phyloP scores from a whole-genome alignment of 2,888 invertebrate genomes.

The Heteropelma amictum region DNA sequence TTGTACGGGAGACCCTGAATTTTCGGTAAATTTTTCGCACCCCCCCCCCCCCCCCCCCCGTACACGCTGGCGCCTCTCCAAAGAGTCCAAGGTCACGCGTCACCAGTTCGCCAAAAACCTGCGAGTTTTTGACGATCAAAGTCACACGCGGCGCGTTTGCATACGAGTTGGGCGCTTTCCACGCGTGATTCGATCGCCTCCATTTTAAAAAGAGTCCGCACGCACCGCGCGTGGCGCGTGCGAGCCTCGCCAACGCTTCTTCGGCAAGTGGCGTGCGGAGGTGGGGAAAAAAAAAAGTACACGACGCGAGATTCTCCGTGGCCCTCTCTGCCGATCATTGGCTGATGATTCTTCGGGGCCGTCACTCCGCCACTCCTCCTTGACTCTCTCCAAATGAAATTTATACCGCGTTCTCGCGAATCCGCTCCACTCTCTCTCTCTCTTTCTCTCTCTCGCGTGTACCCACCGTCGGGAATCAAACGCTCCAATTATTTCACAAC shows the following conservation, averaged over 20 bases:
- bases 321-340: slow-evolving; percentile 55
- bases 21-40: slow-evolving; percentile 17
- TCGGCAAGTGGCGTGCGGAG: no score
- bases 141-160: no score
- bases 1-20: slow-evolving; percentile 42
- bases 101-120: no score
- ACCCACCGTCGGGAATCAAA: not conserved
- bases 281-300: slow-evolving; percentile 50
- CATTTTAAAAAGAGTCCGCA: slow-evolving; percentile 50
- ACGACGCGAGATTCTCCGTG: slow-evolving; percentile 39
- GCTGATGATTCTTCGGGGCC: slow-evolving; percentile 59
- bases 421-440: slow-evolving; percentile 6
- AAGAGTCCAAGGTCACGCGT: no score
- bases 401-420: slow-evolving; percentile 40
- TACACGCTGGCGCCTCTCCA: not conserved
- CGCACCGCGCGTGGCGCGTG: slow-evolving; percentile 40
- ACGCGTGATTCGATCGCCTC: slow-evolving; percentile 10
- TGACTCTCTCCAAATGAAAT: slow-evolving; percentile 47
- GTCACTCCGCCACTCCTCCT: slow-evolving; percentile 57
- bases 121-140: no score
- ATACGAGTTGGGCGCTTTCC: not conserved
- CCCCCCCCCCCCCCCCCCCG: slow-evolving; percentile 3
- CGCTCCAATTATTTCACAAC: no score
- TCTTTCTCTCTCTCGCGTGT: slow-evolving; percentile 6
- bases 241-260: no score